Base-by-base conservation (phyloP, 2,797 vertebrate species). In the Megalops cyprinoides region DNA sequence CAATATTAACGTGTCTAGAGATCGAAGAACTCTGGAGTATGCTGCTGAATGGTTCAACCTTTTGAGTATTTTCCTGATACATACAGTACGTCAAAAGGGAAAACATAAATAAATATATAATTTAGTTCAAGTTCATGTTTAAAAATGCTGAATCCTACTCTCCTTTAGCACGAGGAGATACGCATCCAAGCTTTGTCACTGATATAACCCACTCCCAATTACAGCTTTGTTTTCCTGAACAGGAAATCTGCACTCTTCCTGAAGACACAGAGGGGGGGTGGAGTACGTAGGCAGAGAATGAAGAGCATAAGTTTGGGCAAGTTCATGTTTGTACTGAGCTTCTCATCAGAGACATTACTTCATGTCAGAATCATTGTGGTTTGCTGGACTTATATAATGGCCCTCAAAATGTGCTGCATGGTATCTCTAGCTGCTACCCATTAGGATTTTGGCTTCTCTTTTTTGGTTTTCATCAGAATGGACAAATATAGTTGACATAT, bases 261-360 rank as follows among this genome's bases (percentile, higher is more conserved):
- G 23, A 49, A 74, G 71, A 74, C 44, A 74, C 23, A 49, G 15
- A 6, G 37, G 74, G 42, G 4, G 42, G 71, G 42, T 9, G 6
- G 39, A 20, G 42, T 51, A 51, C 8, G 56, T 9, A 3, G 9
- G 4, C 25, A n/a, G 3, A n/a, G 20, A 46, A 8, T 25, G 23
- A 73, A 23, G 25, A 23, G 34, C 65, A 20, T 44, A 28, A 23
- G 20, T 39, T 73, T 23, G 14, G 2, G 46, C 71, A 10, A 14
- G 46, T 46, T 46, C 42, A 20, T 12, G 46, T 74, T 25, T 74
- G 71, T 44, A 1, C 44, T 23, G n/a, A 4, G 46, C 5, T 46
- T 74, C 44, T 74, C n/a, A 37, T 74, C 46, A 74, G 71, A 74
- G 71, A 74, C 71, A 15, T 74, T 74, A 74, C 71, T 48, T 46